Evolutionary conservation across 2,888 invertebrate species (phyloP).

Genomic region (Rotaria sp.): DNA sequence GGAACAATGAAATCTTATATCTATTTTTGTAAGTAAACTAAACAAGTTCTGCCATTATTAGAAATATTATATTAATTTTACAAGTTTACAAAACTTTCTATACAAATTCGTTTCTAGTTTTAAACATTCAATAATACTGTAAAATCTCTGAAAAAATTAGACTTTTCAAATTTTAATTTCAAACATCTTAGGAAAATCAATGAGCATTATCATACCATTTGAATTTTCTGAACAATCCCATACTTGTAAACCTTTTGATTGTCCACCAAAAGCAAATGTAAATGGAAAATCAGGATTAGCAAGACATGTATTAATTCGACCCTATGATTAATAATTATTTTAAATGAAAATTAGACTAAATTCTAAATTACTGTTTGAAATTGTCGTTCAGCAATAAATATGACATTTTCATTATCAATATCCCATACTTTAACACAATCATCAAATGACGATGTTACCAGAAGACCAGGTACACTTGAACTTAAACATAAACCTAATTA

Average conservation of each 20-base stretch:
- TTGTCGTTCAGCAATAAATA: conserved; percentile 56
- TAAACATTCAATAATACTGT: too few relatives aligned
- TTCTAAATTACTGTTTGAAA: conserved; percentile 61
- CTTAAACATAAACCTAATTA: conserved; percentile 63
- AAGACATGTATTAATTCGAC: background rate
- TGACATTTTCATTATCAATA: conserved; percentile 46
- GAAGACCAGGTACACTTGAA: conserved; percentile 66
- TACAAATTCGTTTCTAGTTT: too few relatives aligned
- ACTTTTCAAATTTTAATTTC: too few relatives aligned
- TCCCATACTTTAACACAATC: conserved; percentile 82
- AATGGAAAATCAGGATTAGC: conserved; percentile 26
- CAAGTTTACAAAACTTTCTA: too few relatives aligned
- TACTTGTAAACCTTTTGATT: background rate
- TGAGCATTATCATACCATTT: background rate
- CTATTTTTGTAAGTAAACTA: too few relatives aligned
- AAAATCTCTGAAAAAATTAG: too few relatives aligned
- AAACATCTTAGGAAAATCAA: background rate
- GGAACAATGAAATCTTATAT: too few relatives aligned
- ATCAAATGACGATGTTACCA: conserved; percentile 73
- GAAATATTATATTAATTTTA: too few relatives aligned
- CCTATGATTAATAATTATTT: background rate
- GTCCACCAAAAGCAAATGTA: conserved; percentile 20
- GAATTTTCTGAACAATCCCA: conserved; percentile 27
- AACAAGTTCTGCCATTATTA: too few relatives aligned
- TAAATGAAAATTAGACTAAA: background rate